phyloP scores from a whole-genome alignment of 2,888 invertebrate genomes.

The Drosophila yooni region DNA sequence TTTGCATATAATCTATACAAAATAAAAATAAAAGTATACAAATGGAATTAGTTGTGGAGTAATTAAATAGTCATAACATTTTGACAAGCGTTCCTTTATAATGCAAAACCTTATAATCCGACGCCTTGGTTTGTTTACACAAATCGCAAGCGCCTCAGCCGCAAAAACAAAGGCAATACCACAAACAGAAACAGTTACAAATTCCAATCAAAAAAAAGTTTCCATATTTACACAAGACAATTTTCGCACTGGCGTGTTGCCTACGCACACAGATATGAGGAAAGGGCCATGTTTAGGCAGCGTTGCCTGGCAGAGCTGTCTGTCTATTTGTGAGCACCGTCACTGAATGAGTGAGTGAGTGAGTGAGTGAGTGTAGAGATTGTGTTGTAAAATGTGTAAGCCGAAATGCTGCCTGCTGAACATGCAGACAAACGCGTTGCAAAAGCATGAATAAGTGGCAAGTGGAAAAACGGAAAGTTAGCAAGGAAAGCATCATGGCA shows the following conservation, averaged over 20 bases:
- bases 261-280: background rate
- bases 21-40: conserved; percentile 9
- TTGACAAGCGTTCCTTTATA: conserved; percentile 61
- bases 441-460: conserved; percentile 37
- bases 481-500: conserved; percentile 59
- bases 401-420: conserved; percentile 69
- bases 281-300: conserved; percentile 1
- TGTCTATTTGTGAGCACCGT: conserved; percentile 44
- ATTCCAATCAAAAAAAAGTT: conserved; percentile 32
- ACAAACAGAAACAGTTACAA: conserved; percentile 20
- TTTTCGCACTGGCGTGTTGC: conserved; percentile 58
- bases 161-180: conserved; percentile 40
- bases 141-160: conserved; percentile 56
- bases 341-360: conserved; percentile 9
- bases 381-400: conserved; percentile 77
- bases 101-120: conserved; percentile 70
- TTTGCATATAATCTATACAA: background rate
- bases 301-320: conserved; percentile 25
- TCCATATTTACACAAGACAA: conserved; percentile 73
- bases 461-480: conserved; percentile 40
- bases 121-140: conserved; percentile 76
- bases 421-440: conserved; percentile 55
- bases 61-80: conserved; percentile 66
- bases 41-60: conserved; percentile 63
- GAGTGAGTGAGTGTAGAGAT: conserved; percentile 64